Base-by-base conservation (phyloP, 2,888 invertebrate species). In the Lypha dubia region DNA sequence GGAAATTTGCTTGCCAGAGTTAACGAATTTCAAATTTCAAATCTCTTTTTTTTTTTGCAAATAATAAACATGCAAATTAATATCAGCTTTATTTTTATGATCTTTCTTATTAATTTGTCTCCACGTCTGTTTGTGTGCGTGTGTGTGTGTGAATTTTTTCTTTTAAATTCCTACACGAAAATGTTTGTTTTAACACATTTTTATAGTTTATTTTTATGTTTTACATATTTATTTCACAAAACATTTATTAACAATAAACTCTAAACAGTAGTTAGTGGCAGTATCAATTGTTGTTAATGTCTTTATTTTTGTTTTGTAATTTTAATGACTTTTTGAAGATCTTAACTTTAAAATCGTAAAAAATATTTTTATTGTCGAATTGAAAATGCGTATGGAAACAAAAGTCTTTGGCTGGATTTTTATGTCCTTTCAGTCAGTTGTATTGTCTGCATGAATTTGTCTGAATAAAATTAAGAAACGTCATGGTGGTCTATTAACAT, bases 171-270 rank as follows among this genome's bases (percentile, higher is more conserved):
- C 20, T 24, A 6, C 58, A 17, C 3, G 7, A 53, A 49, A 62
- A 83, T 75, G 38, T 28, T 70, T 58, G 49, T 76, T 65, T 82
- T 63, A 76, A 71, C 62, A 70, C 75, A 68, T 68, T 76, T 81
- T 71, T 58, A 65, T 58, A 41, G 5, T 1, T 20, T 24, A 13
- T 68, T 82, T 82, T 71, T 58, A 71, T 76, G 73, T 74, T 83
- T 83, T 41, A 73, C 73, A 83, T 83, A 77, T 83, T 77, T 67
- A 71, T 77, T 71, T 68, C 70, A 49, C 24, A 60, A 77, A 46
- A 62, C 68, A 74, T 83, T 73, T 73, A 76, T 77, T 53, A 73
- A 53, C 22, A 82, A 81, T 67, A 73, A 79, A 67, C 56, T 58
- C 13, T n/a, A 46, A 58, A 49, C 65, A 41, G 63, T 58, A 28